Evolutionary conservation across 2,113 vertebrate species (phyloP), one percentile per base, ranked within the genome.

Genomic region (Camelus dromedarius): DNA sequence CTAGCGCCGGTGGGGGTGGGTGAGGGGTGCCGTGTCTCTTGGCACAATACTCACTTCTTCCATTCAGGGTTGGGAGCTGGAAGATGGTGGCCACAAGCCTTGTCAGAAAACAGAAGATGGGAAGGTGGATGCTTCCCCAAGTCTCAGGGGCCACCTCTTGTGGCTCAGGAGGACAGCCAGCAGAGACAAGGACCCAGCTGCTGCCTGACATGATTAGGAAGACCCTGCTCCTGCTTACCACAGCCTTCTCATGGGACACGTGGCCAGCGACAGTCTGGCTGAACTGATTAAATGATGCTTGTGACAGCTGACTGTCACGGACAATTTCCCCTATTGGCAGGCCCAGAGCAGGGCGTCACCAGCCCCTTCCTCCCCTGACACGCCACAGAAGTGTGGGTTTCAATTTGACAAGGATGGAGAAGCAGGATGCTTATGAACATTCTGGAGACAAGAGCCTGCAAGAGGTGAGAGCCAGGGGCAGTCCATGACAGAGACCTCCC

Each of bases 1-100:
- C 13, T 11, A n/a, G 11, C 48, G 10, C 18, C 0, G 0, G 4
- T 16, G 2, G 6, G 38, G 13, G 32, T 0, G 3, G 32, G 2
- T 8, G 42, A 0, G 8, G 28, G 2, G 11, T 15, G 14, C 15
- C 8, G 6, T 2, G 50, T 19, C 48, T 81, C 62, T 24, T 28
- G 32, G 81, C 26, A 32, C 1, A 2, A 38, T 8, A 16, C 46
- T 66, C 10, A 64, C 24, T 5, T n/a, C n/a, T 93, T 70, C 22
- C 9, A 8, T 35, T 79, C 81, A 46, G 66, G 52, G 80, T 3
- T 48, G 24, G 54, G 2, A 58, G 79, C n/a, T 52, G 1, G 48
- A 24, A 28, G 20, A 4, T 20, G 70, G 79, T 4, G 15, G 54
- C 35, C 10, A 6, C 2, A 20, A 75, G 46, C 62, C 84, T 64